Base-by-base conservation (phyloP, 2,888 invertebrate species). In the Polia nebulosa region DNA sequence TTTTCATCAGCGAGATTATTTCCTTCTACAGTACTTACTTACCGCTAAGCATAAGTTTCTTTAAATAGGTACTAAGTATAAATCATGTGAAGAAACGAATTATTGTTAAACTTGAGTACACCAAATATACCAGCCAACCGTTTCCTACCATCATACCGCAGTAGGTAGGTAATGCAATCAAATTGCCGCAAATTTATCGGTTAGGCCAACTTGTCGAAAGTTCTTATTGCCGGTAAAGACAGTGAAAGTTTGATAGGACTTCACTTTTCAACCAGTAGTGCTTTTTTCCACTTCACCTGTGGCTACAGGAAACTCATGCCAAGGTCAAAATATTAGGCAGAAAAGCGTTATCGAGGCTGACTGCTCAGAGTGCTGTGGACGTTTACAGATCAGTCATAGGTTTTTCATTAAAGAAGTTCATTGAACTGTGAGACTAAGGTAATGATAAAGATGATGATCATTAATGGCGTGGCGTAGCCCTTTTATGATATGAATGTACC, bases 81-180 rank as follows among this genome's bases (percentile, higher is more conserved):
- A 72, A 72, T 60, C n/a, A 71, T 7, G 39, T 47, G 44, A 29
- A 44, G 27, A 51, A 60, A 71, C 34, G 15, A 60, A 60, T 72
- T 61, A 49, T 15, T 61, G 41, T 41, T 27, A 11, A 27, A 32
- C 17, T 59, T 39, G 59, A 34, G 5, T 25, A 71, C 67, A 59
- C 3, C 3, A 7, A 58, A 3, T 4, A 72, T 60, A 60, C 15
- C 44, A 72, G n/a, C n/a, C 51, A 44, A 72, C 29, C 68, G 36
- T 52, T 25, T 8, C 61, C 6, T 22, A 6, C 49, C 15, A 34
- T 22, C n/a, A n/a, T 47, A 36, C 17, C 29, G 7, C 4, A 4
- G 47, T 15, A 49, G n/a, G n/a, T n/a, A n/a, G n/a, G n/a, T 17
- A 29, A 15, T 51, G 27, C 27, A 36, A 44, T 44, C 61, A 11